These are phyloP conservation scores for Drosophila putrida DNA, from an alignment of 2,888 invertebrate species.

Conservation along the genomic window DNA sequence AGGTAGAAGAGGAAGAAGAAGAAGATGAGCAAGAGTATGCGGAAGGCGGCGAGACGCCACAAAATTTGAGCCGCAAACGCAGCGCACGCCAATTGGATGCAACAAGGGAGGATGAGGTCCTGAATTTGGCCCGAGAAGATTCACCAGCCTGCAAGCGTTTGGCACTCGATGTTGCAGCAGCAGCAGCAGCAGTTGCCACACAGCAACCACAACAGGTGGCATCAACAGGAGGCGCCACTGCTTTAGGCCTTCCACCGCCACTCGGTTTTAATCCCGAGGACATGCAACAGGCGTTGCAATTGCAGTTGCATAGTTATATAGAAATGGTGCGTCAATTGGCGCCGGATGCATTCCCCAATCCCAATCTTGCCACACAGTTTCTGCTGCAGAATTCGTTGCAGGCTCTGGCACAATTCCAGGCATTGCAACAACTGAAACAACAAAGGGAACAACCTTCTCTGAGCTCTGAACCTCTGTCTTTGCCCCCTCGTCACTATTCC, in stretches of 20 bases:
- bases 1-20: conserved; percentile 16
- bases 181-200: conserved; percentile 11
- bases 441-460: conserved; percentile 83
- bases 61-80: conserved; percentile 80
- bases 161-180: background rate
- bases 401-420: conserved; percentile 93
- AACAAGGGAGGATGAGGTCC: conserved; percentile 71
- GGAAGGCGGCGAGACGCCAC: conserved; percentile 59
- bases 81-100: conserved; percentile 58
- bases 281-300: conserved; percentile 84
- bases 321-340: conserved; percentile 84
- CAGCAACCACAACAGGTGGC: conserved; percentile 10
- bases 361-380: conserved; percentile 87
- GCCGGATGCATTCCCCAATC: conserved; percentile 79
- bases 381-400: conserved; percentile 91
- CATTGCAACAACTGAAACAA: conserved; percentile 89
- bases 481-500: conserved; percentile 78
- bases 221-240: conserved; percentile 1
- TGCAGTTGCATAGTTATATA: conserved; percentile 84
- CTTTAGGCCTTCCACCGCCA: conserved; percentile 30
- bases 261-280: conserved; percentile 77
- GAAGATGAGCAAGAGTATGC: conserved; percentile 7
- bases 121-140: conserved; percentile 74
- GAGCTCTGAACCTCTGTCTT: conserved; percentile 7
- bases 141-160: conserved; percentile 54